Conservation (phyloP, 2,113 vertebrate species). For the Uria lomvia region DNA sequence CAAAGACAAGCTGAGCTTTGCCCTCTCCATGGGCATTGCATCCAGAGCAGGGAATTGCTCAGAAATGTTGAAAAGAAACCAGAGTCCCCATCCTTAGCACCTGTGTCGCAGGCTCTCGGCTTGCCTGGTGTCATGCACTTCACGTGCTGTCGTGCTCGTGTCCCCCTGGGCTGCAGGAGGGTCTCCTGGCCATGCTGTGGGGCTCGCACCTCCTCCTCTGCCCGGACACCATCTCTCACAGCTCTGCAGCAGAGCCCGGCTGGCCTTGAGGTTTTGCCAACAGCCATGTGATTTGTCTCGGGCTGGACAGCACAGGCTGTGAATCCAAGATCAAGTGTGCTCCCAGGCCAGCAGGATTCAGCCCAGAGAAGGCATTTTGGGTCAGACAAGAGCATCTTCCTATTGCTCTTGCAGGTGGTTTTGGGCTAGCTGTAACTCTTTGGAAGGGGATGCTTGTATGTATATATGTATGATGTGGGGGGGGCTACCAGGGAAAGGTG, state of each 20-base stretch:
- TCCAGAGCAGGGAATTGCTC: fast-evolving
- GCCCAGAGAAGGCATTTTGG: not conserved
- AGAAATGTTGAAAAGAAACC: not conserved
- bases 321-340: conserved; percentile 2
- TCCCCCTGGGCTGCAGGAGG: not conserved
- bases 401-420: not conserved
- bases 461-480: too few relatives aligned
- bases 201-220: not conserved
- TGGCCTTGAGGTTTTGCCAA: conserved; percentile 45
- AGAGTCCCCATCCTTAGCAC: not conserved
- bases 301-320: conserved; percentile 16
- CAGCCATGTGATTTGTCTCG: not conserved
- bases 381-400: not conserved
- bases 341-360: not conserved
- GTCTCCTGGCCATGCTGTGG: not conserved
- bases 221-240: fast-evolving
- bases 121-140: fast-evolving
- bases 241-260: not conserved
- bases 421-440: not conserved
- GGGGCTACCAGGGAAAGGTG: not conserved
- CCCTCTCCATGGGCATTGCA: fast-evolving
- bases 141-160: fast-evolving
- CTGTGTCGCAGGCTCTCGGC: fast-evolving
- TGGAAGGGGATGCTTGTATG: not conserved
- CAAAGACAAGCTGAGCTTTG: not conserved